Conservation (phyloP, 2,888 invertebrate species). For the Podabrus alpinus region DNA sequence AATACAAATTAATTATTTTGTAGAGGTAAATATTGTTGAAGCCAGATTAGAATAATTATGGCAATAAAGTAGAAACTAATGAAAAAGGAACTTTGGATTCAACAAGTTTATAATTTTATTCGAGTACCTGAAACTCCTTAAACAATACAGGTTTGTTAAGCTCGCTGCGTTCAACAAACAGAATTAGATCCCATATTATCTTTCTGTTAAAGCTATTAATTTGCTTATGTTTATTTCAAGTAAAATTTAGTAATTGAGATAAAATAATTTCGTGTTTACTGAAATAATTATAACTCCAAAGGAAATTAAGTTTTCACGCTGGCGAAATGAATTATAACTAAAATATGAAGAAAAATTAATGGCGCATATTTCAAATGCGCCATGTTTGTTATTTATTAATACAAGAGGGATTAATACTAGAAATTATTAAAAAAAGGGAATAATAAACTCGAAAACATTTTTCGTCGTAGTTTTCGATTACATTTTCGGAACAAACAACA, state of each 20-base stretch:
- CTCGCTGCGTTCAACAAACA: slow-evolving; percentile 12
- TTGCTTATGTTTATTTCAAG: slow-evolving; percentile 6
- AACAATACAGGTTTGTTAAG: slow-evolving; percentile 15
- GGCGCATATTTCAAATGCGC: not conserved
- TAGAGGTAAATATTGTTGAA: not conserved
- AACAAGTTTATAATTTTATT: slow-evolving; percentile 12
- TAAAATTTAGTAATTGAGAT: slow-evolving; percentile 1
- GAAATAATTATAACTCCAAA: not conserved
- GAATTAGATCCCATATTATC: slow-evolving; percentile 11
- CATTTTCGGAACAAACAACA: not conserved
- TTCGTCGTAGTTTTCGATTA: not conserved
- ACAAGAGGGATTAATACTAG: not conserved
- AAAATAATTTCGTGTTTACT: slow-evolving; percentile 2
- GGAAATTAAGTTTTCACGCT: not conserved
- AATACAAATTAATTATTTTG: not conserved
- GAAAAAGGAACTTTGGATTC: not conserved
- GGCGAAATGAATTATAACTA: not conserved
- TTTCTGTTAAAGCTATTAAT: slow-evolving; percentile 12
- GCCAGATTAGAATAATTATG: not conserved
- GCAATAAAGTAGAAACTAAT: not conserved
- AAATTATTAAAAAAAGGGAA: not conserved
- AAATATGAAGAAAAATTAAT: not conserved
- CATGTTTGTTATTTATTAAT: not conserved
- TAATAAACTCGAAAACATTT: not conserved
- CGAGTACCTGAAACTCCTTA: slow-evolving; percentile 10